These are phyloP conservation scores for Mormyrus iriodes DNA, from an alignment of 2,113 vertebrate genomes.

Conservation along the genomic window DNA sequence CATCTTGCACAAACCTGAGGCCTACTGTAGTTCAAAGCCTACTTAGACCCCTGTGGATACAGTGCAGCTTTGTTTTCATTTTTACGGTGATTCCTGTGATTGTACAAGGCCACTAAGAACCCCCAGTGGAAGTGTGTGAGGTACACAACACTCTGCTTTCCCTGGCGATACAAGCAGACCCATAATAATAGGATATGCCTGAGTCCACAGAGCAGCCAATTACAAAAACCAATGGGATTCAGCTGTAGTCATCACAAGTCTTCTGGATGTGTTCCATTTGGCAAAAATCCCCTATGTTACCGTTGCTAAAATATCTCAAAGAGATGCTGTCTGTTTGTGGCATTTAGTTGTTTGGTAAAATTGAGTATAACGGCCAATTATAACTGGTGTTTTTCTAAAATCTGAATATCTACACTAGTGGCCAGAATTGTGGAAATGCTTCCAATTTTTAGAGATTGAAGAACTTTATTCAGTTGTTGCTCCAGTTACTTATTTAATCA, in stretches of 20 bases:
- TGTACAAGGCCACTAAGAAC: slow-evolving; percentile 22
- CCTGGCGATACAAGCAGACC: slow-evolving; percentile 36
- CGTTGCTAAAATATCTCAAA: slow-evolving; percentile 26
- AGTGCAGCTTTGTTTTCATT: background rate
- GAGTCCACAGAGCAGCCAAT: slow-evolving; percentile 17
- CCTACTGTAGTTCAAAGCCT: background rate
- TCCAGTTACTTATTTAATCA: background rate
- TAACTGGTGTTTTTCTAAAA: background rate
- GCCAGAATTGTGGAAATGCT: background rate
- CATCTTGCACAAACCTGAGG: background rate
- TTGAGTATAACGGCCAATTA: background rate
- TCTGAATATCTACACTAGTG: background rate
- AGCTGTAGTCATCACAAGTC: slow-evolving; percentile 37
- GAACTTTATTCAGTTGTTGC: background rate
- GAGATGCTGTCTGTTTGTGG: background rate
- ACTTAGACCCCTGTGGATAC: background rate
- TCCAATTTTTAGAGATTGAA: background rate
- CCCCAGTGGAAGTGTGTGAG: slow-evolving; percentile 30
- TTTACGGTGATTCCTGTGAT: slow-evolving; percentile 19
- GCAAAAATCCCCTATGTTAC: slow-evolving; percentile 12
- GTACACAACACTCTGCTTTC: slow-evolving; percentile 32
- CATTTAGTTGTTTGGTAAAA: background rate
- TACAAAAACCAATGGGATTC: slow-evolving; percentile 15
- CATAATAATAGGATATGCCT: slow-evolving; percentile 36
- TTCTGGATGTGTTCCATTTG: slow-evolving; percentile 32